Evolutionary conservation across 2,888 invertebrate genomes (phyloP).

Genomic region (Eilema caniola): DNA sequence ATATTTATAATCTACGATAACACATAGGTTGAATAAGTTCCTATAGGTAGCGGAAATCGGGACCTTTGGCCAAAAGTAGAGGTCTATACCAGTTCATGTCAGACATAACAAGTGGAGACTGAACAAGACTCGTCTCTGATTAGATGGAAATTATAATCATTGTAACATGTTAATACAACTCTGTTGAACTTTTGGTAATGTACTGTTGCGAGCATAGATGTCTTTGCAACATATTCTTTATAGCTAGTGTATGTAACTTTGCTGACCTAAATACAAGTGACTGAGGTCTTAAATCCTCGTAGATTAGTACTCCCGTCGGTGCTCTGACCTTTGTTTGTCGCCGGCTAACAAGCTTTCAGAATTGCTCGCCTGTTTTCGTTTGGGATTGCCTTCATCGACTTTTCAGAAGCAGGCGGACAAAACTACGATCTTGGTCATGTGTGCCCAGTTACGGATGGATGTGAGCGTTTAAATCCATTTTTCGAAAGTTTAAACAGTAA

Average conservation of each 20-base stretch:
- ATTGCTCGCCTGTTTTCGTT: neutral
- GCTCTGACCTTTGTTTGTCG: neutral
- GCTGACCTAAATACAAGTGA: conserved; percentile 1
- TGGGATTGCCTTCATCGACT: neutral
- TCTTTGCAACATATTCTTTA: neutral
- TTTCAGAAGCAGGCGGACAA: neutral
- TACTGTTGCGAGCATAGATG: neutral
- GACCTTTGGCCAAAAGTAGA: no score
- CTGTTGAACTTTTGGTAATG: neutral
- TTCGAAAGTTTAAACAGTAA: no score
- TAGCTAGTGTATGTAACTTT: conserved; percentile 1
- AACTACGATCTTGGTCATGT: neutral
- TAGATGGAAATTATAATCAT: no score
- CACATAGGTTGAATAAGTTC: no score
- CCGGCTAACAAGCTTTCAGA: neutral
- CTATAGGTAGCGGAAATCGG: no score
- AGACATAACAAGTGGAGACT: no score
- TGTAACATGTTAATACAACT: no score
- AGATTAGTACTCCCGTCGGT: neutral
- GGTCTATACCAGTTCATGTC: no score
- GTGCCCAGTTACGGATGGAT: no score
- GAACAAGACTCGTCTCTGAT: no score
- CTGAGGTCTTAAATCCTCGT: neutral
- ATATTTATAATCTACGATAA: no score
- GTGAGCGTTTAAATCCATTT: no score